A percentile compares a stretch with the other conserved stretches of the same genome.
Conservation (phyloP, 2,888 invertebrate species). For the Hirtodrosophila confusa region DNA sequence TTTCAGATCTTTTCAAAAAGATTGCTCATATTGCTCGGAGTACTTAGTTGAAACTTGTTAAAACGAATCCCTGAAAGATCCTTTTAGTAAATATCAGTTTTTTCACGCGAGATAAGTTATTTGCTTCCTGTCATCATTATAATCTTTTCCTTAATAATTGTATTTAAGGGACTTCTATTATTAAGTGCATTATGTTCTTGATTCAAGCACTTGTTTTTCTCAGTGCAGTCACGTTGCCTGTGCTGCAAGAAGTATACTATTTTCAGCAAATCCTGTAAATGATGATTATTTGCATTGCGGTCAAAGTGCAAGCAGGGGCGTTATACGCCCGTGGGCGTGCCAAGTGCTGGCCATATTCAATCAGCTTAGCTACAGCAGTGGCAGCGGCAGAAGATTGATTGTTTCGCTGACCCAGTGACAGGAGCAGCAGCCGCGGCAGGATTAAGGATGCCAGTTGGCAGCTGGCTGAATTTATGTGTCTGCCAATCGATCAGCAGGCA, state of each 20-base stretch:
- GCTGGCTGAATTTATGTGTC: constrained; percentile 42
- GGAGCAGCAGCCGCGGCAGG: constrained; percentile 27
- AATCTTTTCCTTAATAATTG: too few relatives aligned
- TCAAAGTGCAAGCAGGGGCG: constrained; percentile 57
- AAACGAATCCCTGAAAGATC: too few relatives aligned
- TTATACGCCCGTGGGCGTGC: constrained; percentile 31
- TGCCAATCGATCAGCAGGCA: constrained; percentile 46
- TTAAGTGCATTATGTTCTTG: too few relatives aligned
- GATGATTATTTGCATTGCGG: constrained; percentile 66
- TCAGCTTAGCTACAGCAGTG: constrained; percentile 18
- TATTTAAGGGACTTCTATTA: too few relatives aligned
- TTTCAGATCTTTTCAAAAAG: too few relatives aligned
- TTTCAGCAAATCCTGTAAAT: constrained; percentile 46
- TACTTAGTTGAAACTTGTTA: too few relatives aligned
- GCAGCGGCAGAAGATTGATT: constrained; percentile 35
- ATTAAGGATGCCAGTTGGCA: constrained; percentile 34
- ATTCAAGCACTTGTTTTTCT: constrained; percentile 15
- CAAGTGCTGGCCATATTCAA: constrained; percentile 34
- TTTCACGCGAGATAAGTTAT: too few relatives aligned
- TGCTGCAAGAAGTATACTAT: constrained; percentile 29
- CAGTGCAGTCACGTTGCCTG: constrained; percentile 51
- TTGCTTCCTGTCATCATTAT: too few relatives aligned
- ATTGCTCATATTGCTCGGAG: too few relatives aligned
- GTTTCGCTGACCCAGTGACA: constrained; percentile 43
- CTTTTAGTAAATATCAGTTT: too few relatives aligned